A percentile compares a stretch with the other conserved stretches of the same genome.
These are phyloP conservation scores for Zootoca vivipara DNA, from an alignment of 2,113 vertebrate species.

Conservation along the genomic window DNA sequence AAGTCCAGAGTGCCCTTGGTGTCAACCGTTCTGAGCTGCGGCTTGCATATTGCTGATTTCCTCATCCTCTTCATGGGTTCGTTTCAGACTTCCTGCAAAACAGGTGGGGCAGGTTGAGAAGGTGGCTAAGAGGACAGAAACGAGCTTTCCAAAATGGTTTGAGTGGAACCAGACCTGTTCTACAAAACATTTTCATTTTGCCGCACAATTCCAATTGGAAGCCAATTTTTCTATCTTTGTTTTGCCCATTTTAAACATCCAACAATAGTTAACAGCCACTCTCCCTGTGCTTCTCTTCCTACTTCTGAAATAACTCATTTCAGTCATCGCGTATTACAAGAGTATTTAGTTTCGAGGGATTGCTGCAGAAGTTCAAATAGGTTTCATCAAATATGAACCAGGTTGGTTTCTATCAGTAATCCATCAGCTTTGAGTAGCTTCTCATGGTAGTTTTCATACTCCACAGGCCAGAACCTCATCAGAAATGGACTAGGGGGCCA, in stretches of 20 bases:
- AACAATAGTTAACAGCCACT: background rate
- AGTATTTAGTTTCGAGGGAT: background rate
- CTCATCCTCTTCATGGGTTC: constrained; percentile 93
- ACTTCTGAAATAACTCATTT: background rate
- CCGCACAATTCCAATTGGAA: background rate
- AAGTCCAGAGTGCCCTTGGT: constrained; percentile 7
- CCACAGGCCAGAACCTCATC: no score
- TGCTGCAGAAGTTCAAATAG: background rate
- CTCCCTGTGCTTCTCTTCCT: background rate
- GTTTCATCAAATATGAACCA: background rate
- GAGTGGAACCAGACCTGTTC: background rate
- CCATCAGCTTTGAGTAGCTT: background rate
- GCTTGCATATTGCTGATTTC: constrained; percentile 93
- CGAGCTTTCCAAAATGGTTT: background rate
- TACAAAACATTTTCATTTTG: background rate
- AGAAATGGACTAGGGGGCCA: no score
- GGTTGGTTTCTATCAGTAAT: background rate
- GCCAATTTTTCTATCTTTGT: no score
- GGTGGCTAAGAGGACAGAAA: background rate
- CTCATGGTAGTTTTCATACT: no score
- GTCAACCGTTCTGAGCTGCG: constrained; percentile 90
- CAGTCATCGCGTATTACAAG: background rate
- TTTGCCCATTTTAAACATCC: background rate
- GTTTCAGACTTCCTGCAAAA: constrained; percentile 89
- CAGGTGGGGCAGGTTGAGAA: constrained; percentile 12